Base-by-base conservation (phyloP, 37 sponge, comb jelly and placozoan genomes). In the Diacarnus erythraeanus region DNA sequence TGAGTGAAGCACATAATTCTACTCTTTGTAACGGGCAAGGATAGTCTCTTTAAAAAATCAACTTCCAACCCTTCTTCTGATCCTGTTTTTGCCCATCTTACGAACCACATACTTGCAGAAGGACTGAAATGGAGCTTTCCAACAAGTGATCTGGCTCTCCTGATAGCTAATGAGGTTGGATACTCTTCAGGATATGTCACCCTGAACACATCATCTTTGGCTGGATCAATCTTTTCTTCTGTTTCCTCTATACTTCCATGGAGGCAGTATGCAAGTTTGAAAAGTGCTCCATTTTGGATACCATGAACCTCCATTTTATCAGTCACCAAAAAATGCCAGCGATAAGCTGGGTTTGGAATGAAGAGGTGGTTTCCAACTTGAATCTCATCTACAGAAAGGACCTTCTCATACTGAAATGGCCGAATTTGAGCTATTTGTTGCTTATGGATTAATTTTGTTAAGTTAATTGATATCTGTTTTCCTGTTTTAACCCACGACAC, bases 1-100 rank as follows among this genome's bases (percentile, higher is more conserved):
- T 82, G 83, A 30, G 75, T 47, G 56, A 82, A 82, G 5, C 51
- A 66, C 21, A n/a, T 0, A 5, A 82, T 82, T n/a, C 38, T 37
- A 37, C 83, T 82, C 67, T 82, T 82, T 27, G 56, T 74, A 22
- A 64, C 75, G 26, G 83, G 83, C 10, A 75, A 26, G 31, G 66
- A 47, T 23, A 64, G 20, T 15, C 64, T 82, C 2, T 38, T 33
- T 23, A 82, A 38, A 18, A 82, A 74, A 26, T 82, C 75, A 65
- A 82, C 47, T 51, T 75, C 74, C 1, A 82, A 36, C 25, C 83
- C 83, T 54, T 82, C 67, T 0, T 82, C 83, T 17, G 83, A 82
- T 10, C 83, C 83, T 23, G 83, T 82, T 29, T 82, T 82, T 3
- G 83, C 83, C 75, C 83, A 75, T 40, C 75, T 64, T 6, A 82